phyloP scores from a whole-genome alignment of 2,797 vertebrate genomes.

The Sphenodon punctatus region DNA sequence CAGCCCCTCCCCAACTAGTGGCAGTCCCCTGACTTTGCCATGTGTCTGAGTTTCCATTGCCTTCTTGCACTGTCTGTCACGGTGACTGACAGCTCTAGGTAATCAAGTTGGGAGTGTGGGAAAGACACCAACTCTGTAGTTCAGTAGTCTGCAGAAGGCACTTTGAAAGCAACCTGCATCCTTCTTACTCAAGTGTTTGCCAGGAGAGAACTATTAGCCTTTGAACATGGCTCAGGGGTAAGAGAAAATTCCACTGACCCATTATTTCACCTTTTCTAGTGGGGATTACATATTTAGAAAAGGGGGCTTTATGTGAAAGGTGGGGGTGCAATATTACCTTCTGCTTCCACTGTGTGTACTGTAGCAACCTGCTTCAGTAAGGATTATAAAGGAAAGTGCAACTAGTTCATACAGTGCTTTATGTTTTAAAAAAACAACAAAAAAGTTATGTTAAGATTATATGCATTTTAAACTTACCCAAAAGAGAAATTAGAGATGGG shows the following conservation, averaged over 20 bases:
- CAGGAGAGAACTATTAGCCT: not conserved
- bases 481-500: not conserved
- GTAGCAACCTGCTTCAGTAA: not conserved
- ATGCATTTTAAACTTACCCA: not conserved
- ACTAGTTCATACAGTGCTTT: not conserved
- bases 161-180: not conserved
- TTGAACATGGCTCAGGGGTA: not conserved
- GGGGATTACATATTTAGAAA: not conserved
- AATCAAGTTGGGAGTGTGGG: not conserved
- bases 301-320: no score
- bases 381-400: not conserved
- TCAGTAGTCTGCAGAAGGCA: not conserved
- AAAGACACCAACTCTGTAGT: not conserved
- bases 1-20: not conserved
- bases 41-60: not conserved
- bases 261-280: not conserved
- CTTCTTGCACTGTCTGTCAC: not conserved
- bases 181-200: not conserved
- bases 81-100: not conserved
- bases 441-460: no score
- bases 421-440: not conserved
- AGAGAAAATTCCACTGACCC: not conserved
- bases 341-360: not conserved
- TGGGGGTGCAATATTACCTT: not conserved
- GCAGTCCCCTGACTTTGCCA: not conserved